phyloP scores from a whole-genome alignment of 2,888 invertebrate species.

The Pogonocherus hispidulus region DNA sequence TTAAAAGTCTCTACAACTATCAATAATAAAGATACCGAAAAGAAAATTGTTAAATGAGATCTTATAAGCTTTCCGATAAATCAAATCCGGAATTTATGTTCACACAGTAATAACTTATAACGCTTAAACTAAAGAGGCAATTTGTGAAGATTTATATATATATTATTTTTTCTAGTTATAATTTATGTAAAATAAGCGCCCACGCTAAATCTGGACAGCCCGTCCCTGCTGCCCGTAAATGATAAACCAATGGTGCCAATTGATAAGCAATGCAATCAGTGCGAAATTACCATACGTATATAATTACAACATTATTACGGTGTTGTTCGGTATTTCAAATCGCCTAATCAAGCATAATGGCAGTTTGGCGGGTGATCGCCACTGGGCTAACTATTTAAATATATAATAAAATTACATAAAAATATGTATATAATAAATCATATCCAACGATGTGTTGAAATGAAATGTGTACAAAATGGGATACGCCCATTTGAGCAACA shows the following conservation, averaged over 20 bases:
- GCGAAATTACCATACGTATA: conserved; percentile 8
- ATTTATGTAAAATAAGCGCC: not conserved
- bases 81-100: too few species aligned
- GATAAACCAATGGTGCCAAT: not conserved
- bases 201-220: not conserved
- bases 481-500: conserved; percentile 7
- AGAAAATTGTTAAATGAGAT: too few species aligned
- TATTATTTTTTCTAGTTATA: too few species aligned
- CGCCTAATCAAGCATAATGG: too few species aligned
- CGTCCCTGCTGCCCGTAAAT: not conserved
- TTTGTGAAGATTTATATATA: too few species aligned
- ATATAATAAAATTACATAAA: conserved; percentile 4
- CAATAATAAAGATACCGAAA: too few species aligned
- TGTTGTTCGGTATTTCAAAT: not conserved
- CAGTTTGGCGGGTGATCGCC: too few species aligned
- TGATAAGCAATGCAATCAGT: conserved; percentile 8
- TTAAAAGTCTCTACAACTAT: too few species aligned
- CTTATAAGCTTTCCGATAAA: too few species aligned
- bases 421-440: conserved; percentile 9
- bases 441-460: conserved; percentile 26
- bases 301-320: not conserved
- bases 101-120: too few species aligned
- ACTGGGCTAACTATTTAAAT: not conserved
- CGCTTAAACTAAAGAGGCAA: too few species aligned
- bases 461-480: conserved; percentile 6